Evolutionary conservation across 2,888 invertebrate genomes (phyloP).

Genomic region (Habroteleia sp.): DNA sequence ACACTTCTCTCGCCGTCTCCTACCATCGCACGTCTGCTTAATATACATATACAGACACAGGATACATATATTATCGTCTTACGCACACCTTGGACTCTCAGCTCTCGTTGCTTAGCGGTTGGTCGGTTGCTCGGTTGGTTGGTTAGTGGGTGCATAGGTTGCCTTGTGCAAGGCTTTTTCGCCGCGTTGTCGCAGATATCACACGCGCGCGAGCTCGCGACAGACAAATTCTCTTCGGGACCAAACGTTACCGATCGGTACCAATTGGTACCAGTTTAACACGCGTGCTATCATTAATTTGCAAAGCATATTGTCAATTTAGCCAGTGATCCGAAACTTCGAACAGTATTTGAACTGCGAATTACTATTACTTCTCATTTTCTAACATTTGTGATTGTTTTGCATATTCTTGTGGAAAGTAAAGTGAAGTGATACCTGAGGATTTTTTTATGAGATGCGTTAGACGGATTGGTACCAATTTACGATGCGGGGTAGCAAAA

Average conservation of each 20-base stretch:
- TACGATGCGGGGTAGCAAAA: too few species aligned
- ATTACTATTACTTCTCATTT: too few species aligned
- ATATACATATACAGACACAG: conserved; percentile 62
- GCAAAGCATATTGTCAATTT: too few species aligned
- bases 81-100: conserved; percentile 70
- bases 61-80: conserved; percentile 76
- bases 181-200: conserved; percentile 59
- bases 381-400: too few species aligned
- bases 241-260: conserved; percentile 1
- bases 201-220: conserved; percentile 52
- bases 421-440: too few species aligned
- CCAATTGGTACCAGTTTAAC: conserved; percentile 14
- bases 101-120: conserved; percentile 69
- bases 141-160: conserved; percentile 76
- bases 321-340: too few species aligned
- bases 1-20: conserved; percentile 66
- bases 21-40: conserved; percentile 62
- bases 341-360: too few species aligned
- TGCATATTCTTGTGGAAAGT: too few species aligned
- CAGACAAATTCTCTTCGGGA: conserved; percentile 33
- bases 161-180: conserved; percentile 66
- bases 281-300: too few species aligned
- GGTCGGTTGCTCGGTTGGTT: conserved; percentile 67
- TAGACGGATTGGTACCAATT: too few species aligned
- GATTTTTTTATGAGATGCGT: too few species aligned